These are phyloP conservation scores for Popillia japonica DNA, from an alignment of 1,140 invertebrate species.

Conservation along the genomic window DNA sequence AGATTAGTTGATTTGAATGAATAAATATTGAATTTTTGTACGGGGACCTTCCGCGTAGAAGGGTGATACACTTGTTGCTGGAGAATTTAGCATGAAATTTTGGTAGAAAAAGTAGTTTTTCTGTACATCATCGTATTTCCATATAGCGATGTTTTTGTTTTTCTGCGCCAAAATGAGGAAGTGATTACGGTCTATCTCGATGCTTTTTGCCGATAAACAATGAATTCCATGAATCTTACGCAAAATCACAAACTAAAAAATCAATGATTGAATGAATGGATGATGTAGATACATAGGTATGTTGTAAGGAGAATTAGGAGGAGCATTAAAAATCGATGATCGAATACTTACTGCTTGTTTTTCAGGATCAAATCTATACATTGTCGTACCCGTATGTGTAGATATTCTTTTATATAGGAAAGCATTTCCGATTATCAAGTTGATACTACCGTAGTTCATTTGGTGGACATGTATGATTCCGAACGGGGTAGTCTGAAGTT, in stretches of 20 bases:
- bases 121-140: constrained; percentile 52
- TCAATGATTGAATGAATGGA: too few relatives aligned
- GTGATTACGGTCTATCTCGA: constrained; percentile 51
- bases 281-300: too few relatives aligned
- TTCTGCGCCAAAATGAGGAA: constrained; percentile 53
- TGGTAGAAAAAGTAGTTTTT: constrained; percentile 56
- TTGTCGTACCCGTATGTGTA: not conserved
- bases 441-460: constrained; percentile 51
- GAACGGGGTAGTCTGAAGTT: constrained; percentile 47
- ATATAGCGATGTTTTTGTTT: constrained; percentile 47
- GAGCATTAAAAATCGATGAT: too few relatives aligned
- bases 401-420: not conserved
- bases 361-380: constrained; percentile 19
- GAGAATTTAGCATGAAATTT: constrained; percentile 48
- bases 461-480: constrained; percentile 48
- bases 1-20: not conserved
- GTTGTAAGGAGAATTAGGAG: too few relatives aligned
- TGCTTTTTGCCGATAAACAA: constrained; percentile 50
- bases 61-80: constrained; percentile 48
- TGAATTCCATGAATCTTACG: constrained; percentile 42
- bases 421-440: constrained; percentile 52
- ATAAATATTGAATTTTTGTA: not conserved
- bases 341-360: too few relatives aligned
- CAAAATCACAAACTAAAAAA: constrained; percentile 54
- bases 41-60: constrained; percentile 54